Evolutionary conservation across 1,140 invertebrate genomes (phyloP).

Genomic region (Drosophila serrata): DNA sequence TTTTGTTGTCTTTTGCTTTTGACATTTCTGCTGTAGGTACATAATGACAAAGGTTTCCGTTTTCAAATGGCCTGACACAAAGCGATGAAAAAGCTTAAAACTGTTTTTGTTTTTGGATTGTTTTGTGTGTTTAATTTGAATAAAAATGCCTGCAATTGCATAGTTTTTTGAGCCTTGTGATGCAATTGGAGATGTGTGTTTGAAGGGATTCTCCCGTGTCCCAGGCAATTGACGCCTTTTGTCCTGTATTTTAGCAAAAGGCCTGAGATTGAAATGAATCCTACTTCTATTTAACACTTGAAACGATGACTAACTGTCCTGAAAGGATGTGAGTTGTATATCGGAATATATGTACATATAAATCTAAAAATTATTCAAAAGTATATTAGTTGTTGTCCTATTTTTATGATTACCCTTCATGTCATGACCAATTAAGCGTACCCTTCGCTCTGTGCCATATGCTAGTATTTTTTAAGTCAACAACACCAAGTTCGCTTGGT

Average conservation of each 20-base stretch:
- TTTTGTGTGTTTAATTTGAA: conserved; percentile 58
- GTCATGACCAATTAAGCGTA: conserved; percentile 9
- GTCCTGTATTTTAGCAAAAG: not conserved
- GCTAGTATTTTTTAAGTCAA: conserved; percentile 63
- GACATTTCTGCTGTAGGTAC: conserved; percentile 62
- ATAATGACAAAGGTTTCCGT: conserved; percentile 76
- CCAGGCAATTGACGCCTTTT: conserved; percentile 18
- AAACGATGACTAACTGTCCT: not conserved
- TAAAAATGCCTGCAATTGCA: conserved; percentile 62
- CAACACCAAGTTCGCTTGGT: conserved; percentile 43
- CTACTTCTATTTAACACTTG: not conserved
- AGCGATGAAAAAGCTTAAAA: conserved; percentile 61
- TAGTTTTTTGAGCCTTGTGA: conserved; percentile 48
- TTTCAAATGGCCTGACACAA: conserved; percentile 60
- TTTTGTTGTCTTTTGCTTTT: conserved; percentile 51
- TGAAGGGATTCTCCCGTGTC: conserved; percentile 30
- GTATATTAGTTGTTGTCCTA: not conserved
- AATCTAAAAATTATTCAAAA: not conserved
- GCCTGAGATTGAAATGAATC: not conserved
- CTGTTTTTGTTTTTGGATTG: conserved; percentile 42
- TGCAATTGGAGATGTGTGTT: conserved; percentile 44
- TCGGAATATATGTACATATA: not conserved
- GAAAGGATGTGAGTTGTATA: not conserved
- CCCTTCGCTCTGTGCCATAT: not conserved
- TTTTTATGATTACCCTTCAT: not conserved